These are phyloP conservation scores for Philereme transversata DNA, from an alignment of 2,888 invertebrate genomes.

Conservation along the genomic window DNA sequence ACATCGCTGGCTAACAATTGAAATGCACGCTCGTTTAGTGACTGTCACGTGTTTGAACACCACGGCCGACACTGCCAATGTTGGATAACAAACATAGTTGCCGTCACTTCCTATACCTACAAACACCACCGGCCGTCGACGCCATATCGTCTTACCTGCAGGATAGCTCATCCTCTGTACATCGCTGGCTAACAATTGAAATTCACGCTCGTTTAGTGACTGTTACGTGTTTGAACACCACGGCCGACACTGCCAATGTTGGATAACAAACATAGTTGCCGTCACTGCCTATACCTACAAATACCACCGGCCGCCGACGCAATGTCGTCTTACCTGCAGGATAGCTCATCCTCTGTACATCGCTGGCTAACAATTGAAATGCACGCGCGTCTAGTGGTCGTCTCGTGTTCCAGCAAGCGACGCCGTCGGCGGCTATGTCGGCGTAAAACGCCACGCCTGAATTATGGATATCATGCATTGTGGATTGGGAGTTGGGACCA, in stretches of 20 bases:
- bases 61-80: too few species aligned
- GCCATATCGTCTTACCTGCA: slow-evolving; percentile 53
- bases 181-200: slow-evolving; percentile 85
- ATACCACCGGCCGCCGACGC: too few species aligned
- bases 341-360: slow-evolving; percentile 86
- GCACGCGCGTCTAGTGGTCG: slow-evolving; percentile 75
- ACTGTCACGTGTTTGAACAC: slow-evolving; percentile 87
- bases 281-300: too few species aligned
- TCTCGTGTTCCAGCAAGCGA: slow-evolving; percentile 90
- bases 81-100: too few species aligned
- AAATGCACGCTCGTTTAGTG: slow-evolving; percentile 78
- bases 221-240: slow-evolving; percentile 87
- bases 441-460: slow-evolving; percentile 87
- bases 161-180: slow-evolving; percentile 87
- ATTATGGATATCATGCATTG: slow-evolving; percentile 87
- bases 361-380: slow-evolving; percentile 83
- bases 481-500: slow-evolving; percentile 86
- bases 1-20: slow-evolving; percentile 85
- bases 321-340: slow-evolving; percentile 75
- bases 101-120: too few species aligned
- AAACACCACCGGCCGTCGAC: too few species aligned
- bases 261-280: too few species aligned
- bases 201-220: slow-evolving; percentile 74
- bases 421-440: slow-evolving; percentile 87
- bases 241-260: too few species aligned